Evolutionary conservation across 2,888 invertebrate genomes (phyloP).

Genomic region (Diarsia brunnea): DNA sequence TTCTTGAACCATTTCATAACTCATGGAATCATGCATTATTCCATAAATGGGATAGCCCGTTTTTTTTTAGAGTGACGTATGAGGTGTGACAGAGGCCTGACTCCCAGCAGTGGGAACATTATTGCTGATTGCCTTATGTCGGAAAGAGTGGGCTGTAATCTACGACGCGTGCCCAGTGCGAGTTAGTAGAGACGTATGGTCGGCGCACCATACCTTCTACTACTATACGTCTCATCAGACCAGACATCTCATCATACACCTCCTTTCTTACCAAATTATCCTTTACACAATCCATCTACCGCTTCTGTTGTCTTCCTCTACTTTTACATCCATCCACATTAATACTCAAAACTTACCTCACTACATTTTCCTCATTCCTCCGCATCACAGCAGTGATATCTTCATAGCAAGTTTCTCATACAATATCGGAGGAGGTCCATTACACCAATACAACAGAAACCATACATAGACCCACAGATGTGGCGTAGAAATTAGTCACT

Average conservation of each 20-base stretch:
- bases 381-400: no score
- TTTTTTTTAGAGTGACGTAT: background rate
- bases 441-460: background rate
- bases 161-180: no score
- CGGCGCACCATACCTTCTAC: no score
- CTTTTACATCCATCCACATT: no score
- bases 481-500: background rate
- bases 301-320: no score
- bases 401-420: background rate
- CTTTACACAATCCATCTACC: no score
- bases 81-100: background rate
- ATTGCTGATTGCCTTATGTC: background rate
- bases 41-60: background rate
- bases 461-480: background rate
- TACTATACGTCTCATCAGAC: no score
- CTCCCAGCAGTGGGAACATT: background rate
- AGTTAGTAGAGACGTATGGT: background rate
- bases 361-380: no score
- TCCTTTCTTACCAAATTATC: no score
- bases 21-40: background rate
- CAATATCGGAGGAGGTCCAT: slow-evolving; percentile 1
- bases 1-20: background rate
- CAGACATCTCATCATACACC: no score
- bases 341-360: no score
- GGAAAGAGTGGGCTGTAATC: background rate